Evolutionary conservation across 2,888 invertebrate species (phyloP), one percentile per base, ranked within the genome.

Genomic region (Alcis repandata): DNA sequence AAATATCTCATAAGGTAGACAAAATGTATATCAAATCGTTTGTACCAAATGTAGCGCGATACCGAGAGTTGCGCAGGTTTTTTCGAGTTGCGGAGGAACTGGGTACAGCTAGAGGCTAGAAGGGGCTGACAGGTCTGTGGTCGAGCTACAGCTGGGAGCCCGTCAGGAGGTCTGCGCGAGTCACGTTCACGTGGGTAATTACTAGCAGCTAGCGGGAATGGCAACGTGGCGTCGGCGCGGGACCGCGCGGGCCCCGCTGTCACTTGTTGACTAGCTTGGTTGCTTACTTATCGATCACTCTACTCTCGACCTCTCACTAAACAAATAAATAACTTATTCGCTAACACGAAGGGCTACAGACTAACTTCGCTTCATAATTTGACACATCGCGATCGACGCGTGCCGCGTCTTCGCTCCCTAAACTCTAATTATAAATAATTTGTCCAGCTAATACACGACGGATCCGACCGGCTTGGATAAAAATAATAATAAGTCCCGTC

Each of bases 251-350:
- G 75, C 76, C 75, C 73, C 78, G 70, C 83, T 79, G 86, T 86
- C 91, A 84, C 91, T 76, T 75, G 82, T 83, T 92, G 92, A 92
- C 92, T 92, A 92, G 92, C 91, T 91, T 86, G 83, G 86, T 91
- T 90, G 89, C 90, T 88, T 87, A 89, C 84, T 79, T 87, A 89
- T 84, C 85, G 82, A 87, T 86, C 85, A 85, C 83, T 85, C 85
- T 59, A 60, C 81, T 83, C 84, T 82, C 83, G 79, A 86, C 78
- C 86, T 89, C 88, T 90, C 89, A 88, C 92, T 90, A 90, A 82
- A 83, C 83, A 89, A 92, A 92, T 92, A 92, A 92, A 92, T 92
- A 89, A 92, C 90, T 91, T 91, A 91, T 70, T 63, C 71, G 70
- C 80, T 83, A 83, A 87, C 82, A 83, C 83, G 80, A 82, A 87